Base-by-base conservation (phyloP, 1,140 invertebrate genomes). In the Calephelis virginiensis region DNA sequence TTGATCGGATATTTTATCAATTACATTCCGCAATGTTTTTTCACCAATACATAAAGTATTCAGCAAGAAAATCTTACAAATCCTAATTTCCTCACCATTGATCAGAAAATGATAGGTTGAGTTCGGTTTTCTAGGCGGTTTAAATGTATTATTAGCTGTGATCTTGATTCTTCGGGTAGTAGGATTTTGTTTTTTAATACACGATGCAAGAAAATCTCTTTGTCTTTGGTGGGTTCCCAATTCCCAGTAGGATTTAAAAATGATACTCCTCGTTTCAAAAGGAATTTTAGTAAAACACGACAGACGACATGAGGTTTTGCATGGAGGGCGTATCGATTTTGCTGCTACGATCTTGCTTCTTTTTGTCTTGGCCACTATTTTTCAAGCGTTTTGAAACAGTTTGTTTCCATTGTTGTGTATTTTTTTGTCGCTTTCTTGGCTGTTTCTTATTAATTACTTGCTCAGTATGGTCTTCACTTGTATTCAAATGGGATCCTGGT, bases 321-420 rank as follows among this genome's bases (percentile, higher is more conserved):
- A 59, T 28, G 17, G n/a, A 28, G 56, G 56, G 38, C 56, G 17
- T 11, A 37, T 38, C 56, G 56, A 37, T 60, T 60, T 60, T 60
- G 17, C 38, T 60, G 56, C 8, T 7, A 14, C 38, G 38, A 40
- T 60, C 56, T 60, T 60, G 17, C 56, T 17, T 60, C 13, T 59
- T 60, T 60, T 38, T 37, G 28, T 60, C 56, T 60, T 60, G 56
- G 56, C 28, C 56, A 60, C 56, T 60, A 40, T 60, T 60, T 60
- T 60, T 60, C 14, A 60, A 60, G 28, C 56, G 56, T 40, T 37
- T 60, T 60, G 56, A 38, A 60, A 60, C 56, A 60, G 38, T 40
- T 60, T 40, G 17, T 60, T 60, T 60, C 28, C 28, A 60, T 60
- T 8, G 17, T 12, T 60, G 56, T 28, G 56, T 7, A 7, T 60